Evolutionary conservation across 2,797 vertebrate species (phyloP), one percentile per base, ranked within the genome.

Genomic region (Mus spretus): DNA sequence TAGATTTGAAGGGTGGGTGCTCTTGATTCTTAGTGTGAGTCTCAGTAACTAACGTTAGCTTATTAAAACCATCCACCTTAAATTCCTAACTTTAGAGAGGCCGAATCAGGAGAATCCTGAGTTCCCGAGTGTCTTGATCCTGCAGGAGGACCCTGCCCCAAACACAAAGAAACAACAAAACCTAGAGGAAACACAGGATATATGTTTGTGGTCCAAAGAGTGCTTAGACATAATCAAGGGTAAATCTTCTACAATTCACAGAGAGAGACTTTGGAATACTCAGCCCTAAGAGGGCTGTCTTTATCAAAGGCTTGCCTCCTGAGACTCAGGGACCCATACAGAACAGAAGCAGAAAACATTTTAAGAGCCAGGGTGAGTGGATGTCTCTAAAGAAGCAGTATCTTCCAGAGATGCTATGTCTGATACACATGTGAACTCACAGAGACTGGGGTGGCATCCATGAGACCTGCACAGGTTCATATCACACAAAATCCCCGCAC

Each of bases 131-230:
- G 26, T 26, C 81, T 40, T 83, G 82, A 40, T 17, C 22, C 50
- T 57, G 75, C 11, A 78, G 40, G 40, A 63, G n/a, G 20, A 79
- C 14, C 5, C 17, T 63, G 19, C 44, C 2, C 6, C 28, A 78
- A 61, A 61, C 40, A 47, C 15, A 17, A 74, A 75, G 26, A 75
- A 75, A 59, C 67, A 75, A 22, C 15, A 57, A 57, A 89, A 47
- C 10, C 1, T 26, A 70, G 34, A 86, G 10, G 6, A 63, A 63
- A 79, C 40, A 50, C 13, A 0, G 57, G 37, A 15, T 75, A 70
- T 13, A 37, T 74, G 14, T 95, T 90, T 94, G 89, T 84, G 37
- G 44, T 88, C 83, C 95, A 90, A 92, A 81, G 86, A 79, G 11
- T 40, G 34, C 9, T 34, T 44, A 91, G 80, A 87, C 1, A 8